Percentiles rank a stretch among this genome's conserved stretches.
Conservation (phyloP, 2,888 invertebrate genomes). For the Thumatha senex region DNA sequence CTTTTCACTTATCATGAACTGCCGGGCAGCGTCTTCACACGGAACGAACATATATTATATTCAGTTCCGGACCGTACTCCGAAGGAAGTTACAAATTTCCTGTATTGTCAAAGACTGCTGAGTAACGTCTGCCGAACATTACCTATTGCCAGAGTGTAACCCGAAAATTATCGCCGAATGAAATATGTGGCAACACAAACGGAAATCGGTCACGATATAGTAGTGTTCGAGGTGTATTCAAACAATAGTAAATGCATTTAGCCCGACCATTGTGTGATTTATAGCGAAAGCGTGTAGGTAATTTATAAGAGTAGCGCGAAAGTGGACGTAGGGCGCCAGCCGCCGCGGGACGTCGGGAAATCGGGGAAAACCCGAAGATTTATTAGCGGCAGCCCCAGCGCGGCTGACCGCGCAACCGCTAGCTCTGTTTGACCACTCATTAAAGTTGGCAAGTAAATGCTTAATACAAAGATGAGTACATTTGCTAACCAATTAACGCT, state of each 20-base stretch:
- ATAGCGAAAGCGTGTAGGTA: slow-evolving; percentile 80
- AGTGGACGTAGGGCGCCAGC: slow-evolving; percentile 59
- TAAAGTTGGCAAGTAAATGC: slow-evolving; percentile 79
- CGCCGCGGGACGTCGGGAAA: slow-evolving; percentile 74
- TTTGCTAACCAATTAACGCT: slow-evolving; percentile 81
- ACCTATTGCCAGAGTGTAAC: slow-evolving; percentile 29
- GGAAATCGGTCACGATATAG: slow-evolving; percentile 52
- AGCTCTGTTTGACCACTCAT: slow-evolving; percentile 79
- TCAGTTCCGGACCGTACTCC: slow-evolving; percentile 61
- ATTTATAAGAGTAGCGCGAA: slow-evolving; percentile 78
- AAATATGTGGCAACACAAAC: slow-evolving; percentile 53
- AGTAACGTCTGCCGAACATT: slow-evolving; percentile 56
- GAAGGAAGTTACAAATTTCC: slow-evolving; percentile 66
- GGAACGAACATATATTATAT: slow-evolving; percentile 68
- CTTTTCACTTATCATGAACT: slow-evolving; percentile 63
- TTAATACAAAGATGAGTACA: slow-evolving; percentile 81
- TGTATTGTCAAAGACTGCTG: slow-evolving; percentile 55
- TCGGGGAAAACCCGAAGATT: slow-evolving; percentile 81
- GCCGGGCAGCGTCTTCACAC: slow-evolving; percentile 46
- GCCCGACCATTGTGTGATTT: slow-evolving; percentile 77
- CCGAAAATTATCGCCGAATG: slow-evolving; percentile 50
- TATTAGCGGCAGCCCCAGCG: slow-evolving; percentile 68
- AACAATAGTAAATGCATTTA: slow-evolving; percentile 82
- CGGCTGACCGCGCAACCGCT: slow-evolving; percentile 66
- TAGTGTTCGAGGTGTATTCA: slow-evolving; percentile 70